Base-by-base conservation (phyloP, 1,140 invertebrate species). In the Pogonognathellus flavescens region DNA sequence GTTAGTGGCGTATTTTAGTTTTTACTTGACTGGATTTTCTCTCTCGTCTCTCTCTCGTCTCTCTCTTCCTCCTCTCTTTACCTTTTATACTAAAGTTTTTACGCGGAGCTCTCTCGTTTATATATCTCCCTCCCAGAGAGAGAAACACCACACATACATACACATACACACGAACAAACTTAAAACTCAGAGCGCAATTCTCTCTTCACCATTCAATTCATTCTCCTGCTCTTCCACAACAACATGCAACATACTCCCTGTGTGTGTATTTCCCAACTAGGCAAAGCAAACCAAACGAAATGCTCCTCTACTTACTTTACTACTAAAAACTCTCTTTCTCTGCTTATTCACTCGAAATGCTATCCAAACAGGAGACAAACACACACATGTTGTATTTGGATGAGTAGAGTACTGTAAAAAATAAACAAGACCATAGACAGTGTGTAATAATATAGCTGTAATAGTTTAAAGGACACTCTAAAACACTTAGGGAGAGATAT, bases 151-250 rank as follows among this genome's bases (percentile, higher is more conserved):
- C 60, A 13, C 18, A 7, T 22, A 18, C 20, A 18, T 22, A 20
- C 60, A 18, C 60, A 66, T 13, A 13, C 53, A 57, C 53, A 4
- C 53, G 13, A 76, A 76, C 70, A 50, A 76, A 76, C 31, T 76
- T 76, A 76, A 76, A 76, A 50, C 70, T 76, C 70, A 76, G 70
- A 76, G 70, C 70, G 70, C 70, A 76, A 76, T 76, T 76, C 70
- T 76, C 70, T 66, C 10, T 76, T 76, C 70, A 49, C 70, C 70
- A 76, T 76, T 76, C 70, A 76, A 76, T 76, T 76, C 31, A 76
- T 31, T 76, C 62, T 57, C 53, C 10, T n/a, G 2, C 53, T 16
- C 14, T 7, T 57, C 16, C 13, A 49, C 66, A 49, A 22, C 18
- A 25, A 25, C 9, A 66, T 22, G 1, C 11, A 14, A 14, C 53